Conservation (phyloP, 1,140 invertebrate genomes). For the Trichomalopsis sarcophagae region DNA sequence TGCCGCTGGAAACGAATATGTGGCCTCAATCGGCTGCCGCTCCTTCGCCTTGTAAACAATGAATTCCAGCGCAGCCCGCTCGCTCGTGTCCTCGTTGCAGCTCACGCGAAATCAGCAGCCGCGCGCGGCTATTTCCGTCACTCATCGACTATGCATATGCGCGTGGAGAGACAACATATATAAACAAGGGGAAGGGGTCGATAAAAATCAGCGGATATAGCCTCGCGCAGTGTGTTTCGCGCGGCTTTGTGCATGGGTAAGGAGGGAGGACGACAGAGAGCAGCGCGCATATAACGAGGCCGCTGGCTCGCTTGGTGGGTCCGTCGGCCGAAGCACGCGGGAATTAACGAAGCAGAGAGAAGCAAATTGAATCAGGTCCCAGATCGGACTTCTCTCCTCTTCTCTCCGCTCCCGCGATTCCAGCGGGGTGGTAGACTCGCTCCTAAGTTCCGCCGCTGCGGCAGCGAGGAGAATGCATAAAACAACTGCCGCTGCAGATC, state of each 20-base stretch:
- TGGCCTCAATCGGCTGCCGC: neutral
- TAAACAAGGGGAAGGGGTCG: conserved; percentile 1
- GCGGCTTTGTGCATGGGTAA: conserved; percentile 31
- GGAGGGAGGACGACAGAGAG: neutral
- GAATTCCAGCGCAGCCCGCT: neutral
- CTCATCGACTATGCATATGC: conserved; percentile 20
- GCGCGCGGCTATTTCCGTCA: conserved; percentile 22
- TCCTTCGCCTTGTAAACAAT: conserved; percentile 1
- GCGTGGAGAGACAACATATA: neutral
- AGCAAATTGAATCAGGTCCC: conserved; percentile 51
- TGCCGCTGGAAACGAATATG: neutral
- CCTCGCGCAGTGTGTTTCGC: neutral
- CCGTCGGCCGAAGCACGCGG: conserved; percentile 14
- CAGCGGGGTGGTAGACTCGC: conserved; percentile 46
- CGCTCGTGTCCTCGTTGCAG: neutral
- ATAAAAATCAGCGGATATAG: conserved; percentile 4
- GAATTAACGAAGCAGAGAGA: conserved; percentile 40
- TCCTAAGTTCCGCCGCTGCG: neutral
- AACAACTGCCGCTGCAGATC: neutral
- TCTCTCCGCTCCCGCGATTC: conserved; percentile 54
- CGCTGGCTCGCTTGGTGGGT: conserved; percentile 27
- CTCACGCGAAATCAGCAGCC: neutral
- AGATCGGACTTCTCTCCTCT: conserved; percentile 25
- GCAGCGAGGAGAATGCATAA: conserved; percentile 38
- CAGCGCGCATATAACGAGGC: conserved; percentile 27